A percentile compares a stretch with the other conserved stretches of the same genome.
Conservation (phyloP, 2,113 vertebrate genomes). For the Oryzias woworae region DNA sequence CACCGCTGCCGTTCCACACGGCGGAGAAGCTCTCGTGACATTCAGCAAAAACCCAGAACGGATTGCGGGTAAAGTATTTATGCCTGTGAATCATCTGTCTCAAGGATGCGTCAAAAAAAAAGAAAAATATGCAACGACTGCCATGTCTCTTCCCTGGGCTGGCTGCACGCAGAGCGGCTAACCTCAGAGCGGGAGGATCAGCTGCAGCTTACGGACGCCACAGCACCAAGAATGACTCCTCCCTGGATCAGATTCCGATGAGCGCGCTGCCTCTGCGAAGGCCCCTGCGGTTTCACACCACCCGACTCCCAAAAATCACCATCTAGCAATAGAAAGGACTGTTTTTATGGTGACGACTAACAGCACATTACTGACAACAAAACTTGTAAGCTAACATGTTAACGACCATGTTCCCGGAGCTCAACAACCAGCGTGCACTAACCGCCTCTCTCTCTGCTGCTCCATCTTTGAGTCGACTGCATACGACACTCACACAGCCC, state of each 20-base stretch:
- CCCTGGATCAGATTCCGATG: conserved; percentile 39
- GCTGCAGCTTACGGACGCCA: conserved; percentile 42
- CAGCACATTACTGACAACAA: conserved; percentile 56
- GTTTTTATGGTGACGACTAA: conserved; percentile 46
- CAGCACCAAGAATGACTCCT: conserved; percentile 42
- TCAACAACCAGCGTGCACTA: conserved; percentile 66
- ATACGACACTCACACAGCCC: conserved; percentile 26
- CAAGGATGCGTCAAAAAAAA: conserved; percentile 50
- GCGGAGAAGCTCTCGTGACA: conserved; percentile 32
- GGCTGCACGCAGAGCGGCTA: conserved; percentile 30
- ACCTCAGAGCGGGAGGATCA: conserved; percentile 44
- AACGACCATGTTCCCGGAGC: conserved; percentile 30
- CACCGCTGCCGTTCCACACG: conserved; percentile 27
- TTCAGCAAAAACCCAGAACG: conserved; percentile 36
- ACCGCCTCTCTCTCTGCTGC: conserved; percentile 55
- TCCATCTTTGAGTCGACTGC: conserved; percentile 10
- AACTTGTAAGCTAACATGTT: conserved; percentile 39
- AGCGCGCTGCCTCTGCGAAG: conserved; percentile 14
- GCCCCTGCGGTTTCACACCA: conserved; percentile 24
- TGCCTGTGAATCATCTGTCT: conserved; percentile 56
- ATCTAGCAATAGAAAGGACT: conserved; percentile 42
- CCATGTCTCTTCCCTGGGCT: conserved; percentile 47
- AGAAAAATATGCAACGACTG: conserved; percentile 75
- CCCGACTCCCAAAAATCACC: conserved; percentile 24
- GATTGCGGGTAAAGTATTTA: conserved; percentile 53